Conservation (phyloP, 1,140 invertebrate genomes). For the Drosophila tristis region DNA sequence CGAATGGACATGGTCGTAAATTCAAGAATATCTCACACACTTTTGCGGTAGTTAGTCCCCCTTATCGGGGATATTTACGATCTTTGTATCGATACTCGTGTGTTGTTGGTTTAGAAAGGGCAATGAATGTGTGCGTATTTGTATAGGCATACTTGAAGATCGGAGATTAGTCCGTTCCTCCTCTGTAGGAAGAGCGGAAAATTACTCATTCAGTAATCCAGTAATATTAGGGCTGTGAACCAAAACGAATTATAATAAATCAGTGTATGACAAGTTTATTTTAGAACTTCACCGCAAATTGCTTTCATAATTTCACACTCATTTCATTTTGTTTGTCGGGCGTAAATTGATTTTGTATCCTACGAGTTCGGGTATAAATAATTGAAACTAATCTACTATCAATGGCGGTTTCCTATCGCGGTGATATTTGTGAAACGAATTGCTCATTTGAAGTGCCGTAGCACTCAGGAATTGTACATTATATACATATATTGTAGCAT, state of each 20-base stretch:
- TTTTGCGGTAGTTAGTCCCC: conserved; percentile 7
- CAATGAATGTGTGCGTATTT: not conserved
- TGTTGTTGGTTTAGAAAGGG: conserved; percentile 1
- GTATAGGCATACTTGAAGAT: not conserved
- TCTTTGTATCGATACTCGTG: conserved; percentile 10
- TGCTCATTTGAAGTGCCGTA: not conserved
- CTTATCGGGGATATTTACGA: conserved; percentile 52
- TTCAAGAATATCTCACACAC: conserved; percentile 29
- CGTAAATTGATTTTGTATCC: conserved; percentile 9
- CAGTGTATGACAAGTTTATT: too few relatives aligned
- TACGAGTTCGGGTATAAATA: not conserved
- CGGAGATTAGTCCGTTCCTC: not conserved
- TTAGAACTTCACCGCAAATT: not conserved
- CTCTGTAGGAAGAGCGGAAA: too few relatives aligned
- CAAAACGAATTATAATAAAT: too few relatives aligned
- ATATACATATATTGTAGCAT: conserved; percentile 3
- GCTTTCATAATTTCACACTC: not conserved
- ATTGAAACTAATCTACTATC: not conserved
- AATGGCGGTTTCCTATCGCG: conserved; percentile 14
- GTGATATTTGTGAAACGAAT: conserved; percentile 3
- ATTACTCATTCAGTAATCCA: too few relatives aligned
- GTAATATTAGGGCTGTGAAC: too few relatives aligned
- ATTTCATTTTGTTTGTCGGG: not conserved
- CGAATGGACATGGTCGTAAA: conserved; percentile 30
- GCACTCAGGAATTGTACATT: not conserved